Base-by-base conservation (phyloP, 2,888 invertebrate genomes). In the Standfussiana lucernea region DNA sequence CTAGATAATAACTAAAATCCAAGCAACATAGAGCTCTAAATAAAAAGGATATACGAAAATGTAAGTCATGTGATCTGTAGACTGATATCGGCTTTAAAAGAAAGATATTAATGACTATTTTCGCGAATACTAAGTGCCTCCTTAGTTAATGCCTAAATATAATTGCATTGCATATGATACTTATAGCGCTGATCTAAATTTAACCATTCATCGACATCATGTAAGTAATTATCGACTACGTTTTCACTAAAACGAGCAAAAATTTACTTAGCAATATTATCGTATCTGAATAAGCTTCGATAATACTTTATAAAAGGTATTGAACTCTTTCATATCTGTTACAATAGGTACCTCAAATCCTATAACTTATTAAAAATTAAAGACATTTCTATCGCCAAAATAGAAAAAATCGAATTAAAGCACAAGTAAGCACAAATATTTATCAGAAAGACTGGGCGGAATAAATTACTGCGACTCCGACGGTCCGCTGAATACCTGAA, bases 381-480 rank as follows among this genome's bases (percentile, higher is more conserved):
- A 24, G 6, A 70, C 10, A 40, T 40, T 5, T 24, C 6, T 21
- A 24, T 40, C 40, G 15, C 21, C 7, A 59, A n/a, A 28, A 53
- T 18, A 10, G 15, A 79, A 64, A 45, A 64, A 67, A 76, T 72
- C 50, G 21, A 18, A 73, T 77, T 74, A 18, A 45, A 37, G 28
- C 62, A 53, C 53, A 67, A 75, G 73, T 75, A 80, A 64, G 56
- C 68, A 80, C 81, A 72, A 84, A 80, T 81, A 83, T 83, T 80
- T 66, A 77, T 77, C 77, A 76, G 59, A 69, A 75, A 66, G 40
- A 56, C 42, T 61, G 71, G 69, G 45, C 5, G 62, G 66, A 77
- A 83, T 83, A 81, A 66, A 81, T 82, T 77, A 37, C 62, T 15
- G 62, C 61, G 82, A 35, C 56, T 47, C 71, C 61, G 40, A 61